Evolutionary conservation across 2,113 vertebrate genomes (phyloP).

Genomic region (Pogona vitticeps): DNA sequence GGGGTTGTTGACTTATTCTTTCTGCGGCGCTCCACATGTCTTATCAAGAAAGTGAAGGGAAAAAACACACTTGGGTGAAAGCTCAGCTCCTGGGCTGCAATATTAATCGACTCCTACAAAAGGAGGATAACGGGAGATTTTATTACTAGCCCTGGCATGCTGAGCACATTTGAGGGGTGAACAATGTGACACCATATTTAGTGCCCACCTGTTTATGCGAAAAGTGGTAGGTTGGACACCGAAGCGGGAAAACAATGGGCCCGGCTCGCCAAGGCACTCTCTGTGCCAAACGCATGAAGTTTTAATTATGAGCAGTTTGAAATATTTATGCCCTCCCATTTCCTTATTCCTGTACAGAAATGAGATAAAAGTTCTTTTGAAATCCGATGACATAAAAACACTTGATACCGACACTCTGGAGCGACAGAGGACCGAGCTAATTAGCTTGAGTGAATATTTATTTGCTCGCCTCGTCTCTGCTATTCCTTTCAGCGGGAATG

Average conservation of each 20-base stretch:
- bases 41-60: slow-evolving; percentile 10
- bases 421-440: slow-evolving; percentile 64
- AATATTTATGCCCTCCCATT: slow-evolving; percentile 73
- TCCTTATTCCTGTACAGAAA: slow-evolving; percentile 65
- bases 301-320: slow-evolving; percentile 76
- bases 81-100: slow-evolving; percentile 42
- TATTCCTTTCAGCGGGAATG: slow-evolving; percentile 25
- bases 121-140: slow-evolving; percentile 4
- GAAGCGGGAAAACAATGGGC: slow-evolving; percentile 58
- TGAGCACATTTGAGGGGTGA: slow-evolving; percentile 38
- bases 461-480: slow-evolving; percentile 55
- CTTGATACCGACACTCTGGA: slow-evolving; percentile 64
- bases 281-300: slow-evolving; percentile 72
- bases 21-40: not conserved
- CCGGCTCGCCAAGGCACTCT: slow-evolving; percentile 43
- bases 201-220: slow-evolving; percentile 61
- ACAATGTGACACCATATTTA: slow-evolving; percentile 22
- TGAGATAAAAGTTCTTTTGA: slow-evolving; percentile 76
- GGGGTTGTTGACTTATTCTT: not conserved
- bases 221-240: slow-evolving; percentile 15
- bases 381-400: slow-evolving; percentile 71
- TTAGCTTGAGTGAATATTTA: slow-evolving; percentile 67
- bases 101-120: slow-evolving; percentile 36
- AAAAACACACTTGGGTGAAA: slow-evolving; percentile 1
- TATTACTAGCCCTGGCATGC: slow-evolving; percentile 24